Conservation (phyloP, 2,888 invertebrate species). For the Lamellibrachia satsuma region DNA sequence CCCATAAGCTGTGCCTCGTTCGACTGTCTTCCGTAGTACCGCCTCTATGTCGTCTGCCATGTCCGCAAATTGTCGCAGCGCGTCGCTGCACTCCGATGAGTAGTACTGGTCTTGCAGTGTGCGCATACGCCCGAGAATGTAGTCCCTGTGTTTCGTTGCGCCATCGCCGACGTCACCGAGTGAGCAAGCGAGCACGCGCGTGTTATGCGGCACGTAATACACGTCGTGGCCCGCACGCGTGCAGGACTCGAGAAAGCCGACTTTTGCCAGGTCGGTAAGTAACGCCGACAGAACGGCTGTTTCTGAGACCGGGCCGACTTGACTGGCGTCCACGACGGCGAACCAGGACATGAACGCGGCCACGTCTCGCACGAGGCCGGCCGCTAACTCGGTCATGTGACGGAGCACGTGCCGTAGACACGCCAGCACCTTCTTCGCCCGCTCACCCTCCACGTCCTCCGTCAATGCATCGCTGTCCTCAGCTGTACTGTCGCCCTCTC, state of each 20-base stretch:
- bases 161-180: neutral
- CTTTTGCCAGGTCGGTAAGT: neutral
- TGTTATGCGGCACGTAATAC: neutral
- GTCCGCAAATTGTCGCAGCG: neutral
- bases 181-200: neutral
- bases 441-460: neutral
- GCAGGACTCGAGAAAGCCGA: neutral
- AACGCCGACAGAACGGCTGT: neutral
- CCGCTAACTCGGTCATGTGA: neutral
- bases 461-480: constrained; percentile 20
- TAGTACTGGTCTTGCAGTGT: neutral
- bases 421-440: neutral
- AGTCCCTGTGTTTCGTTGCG: neutral
- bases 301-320: neutral
- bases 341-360: neutral
- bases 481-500: neutral
- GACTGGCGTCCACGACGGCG: neutral
- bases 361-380: neutral
- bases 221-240: neutral
- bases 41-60: constrained; percentile 13
- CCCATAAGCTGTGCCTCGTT: neutral
- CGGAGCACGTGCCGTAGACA: neutral
- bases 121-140: neutral
- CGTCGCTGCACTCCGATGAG: neutral
- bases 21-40: neutral